Base-by-base conservation (phyloP, 2,888 invertebrate species). In the Sarcophaga carnaria region DNA sequence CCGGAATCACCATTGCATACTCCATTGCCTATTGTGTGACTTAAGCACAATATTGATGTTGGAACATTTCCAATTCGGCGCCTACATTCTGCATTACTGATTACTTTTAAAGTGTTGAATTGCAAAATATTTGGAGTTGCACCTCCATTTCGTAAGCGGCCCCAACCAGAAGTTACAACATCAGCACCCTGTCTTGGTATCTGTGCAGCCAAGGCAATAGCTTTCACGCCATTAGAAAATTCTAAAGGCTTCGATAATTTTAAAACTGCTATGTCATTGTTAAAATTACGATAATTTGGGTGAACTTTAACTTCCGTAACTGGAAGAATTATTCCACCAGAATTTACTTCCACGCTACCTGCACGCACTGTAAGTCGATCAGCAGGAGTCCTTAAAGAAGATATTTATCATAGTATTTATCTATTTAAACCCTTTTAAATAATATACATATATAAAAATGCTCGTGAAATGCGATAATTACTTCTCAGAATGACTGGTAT, bases 1-100 rank as follows among this genome's bases (percentile, higher is more conserved):
- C 93, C 93, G 3, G 92, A 93, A 81, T 93, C 93, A 12, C 92
- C 93, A 45, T 90, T 89, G 70, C 93, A 93, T 45, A 91, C 92
- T 10, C 93, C 93, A 87, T 90, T 86, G 22, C 88, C 84, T 3
- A 17, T 37, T 2, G 47, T 54, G 79, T 90, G 90, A 6, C 90
- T 85, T 87, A 93, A 89, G 70, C 93, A 93, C n/a, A 93, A 88
- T 5, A 90, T 82, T 5, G 91, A 90, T 27, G 88, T 84, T 6
- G 90, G 87, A 14, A 91, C 86, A 3, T 60, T 76, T 0, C 89
- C 76, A 45, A 89, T 85, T 2, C 88, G 85, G n/a, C 70, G 80
- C 11, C 80, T 86, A 81, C 93, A 92, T 4, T 89, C 86, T 1
- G 77, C 69, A n/a, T 88, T 89, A 2, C 88, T 88, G 2, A 92